Base-by-base conservation (phyloP, 2,888 invertebrate species). In the Belgica antarctica region DNA sequence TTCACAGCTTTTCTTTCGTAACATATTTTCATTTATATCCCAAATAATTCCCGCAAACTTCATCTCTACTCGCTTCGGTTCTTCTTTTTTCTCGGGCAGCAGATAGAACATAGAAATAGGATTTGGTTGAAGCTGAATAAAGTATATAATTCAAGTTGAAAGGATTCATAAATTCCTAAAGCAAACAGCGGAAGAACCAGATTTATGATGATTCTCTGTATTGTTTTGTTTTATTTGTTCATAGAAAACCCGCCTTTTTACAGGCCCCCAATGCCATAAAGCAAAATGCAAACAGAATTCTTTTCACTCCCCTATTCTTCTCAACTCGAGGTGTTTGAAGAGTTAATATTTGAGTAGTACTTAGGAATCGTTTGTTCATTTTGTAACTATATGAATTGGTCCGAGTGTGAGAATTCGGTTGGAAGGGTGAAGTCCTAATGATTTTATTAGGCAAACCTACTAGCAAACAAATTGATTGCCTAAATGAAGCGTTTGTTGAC, bases 71-170 rank as follows among this genome's bases (percentile, higher is more conserved):
- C 15, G 4, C 57, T n/a, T 12, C 4, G 22, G 17, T 62, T 62
- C 22, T 34, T 36, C 15, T 8, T n/a, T 1, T 3, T 7, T n/a
- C n/a, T n/a, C n/a, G n/a, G n/a, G n/a, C n/a, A n/a, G n/a, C n/a
- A n/a, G n/a, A n/a, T n/a, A n/a, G n/a, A n/a, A 46, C 15, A 25
- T 19, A 19, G 57, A 19, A 52, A 52, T 17, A 52, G 66, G 68
- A 68, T 68, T 68, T 68, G 68, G 68, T 52, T 28, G 28, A 68
- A 57, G 68, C 47, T 17, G 34, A 68, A 68, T 68, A 52, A 68
- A 68, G 68, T 31, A 68, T n/a, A 68, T 68, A 57, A 68, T 57
- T 68, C 68, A 68, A 68, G 28, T 46, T 27, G 68, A 28, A 68
- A 52, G 57, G 68, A 68, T 68, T 68, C 57, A 25, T 47, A 31